Base-by-base conservation (phyloP, 2,888 invertebrate genomes). In the Cephus nigrinus region DNA sequence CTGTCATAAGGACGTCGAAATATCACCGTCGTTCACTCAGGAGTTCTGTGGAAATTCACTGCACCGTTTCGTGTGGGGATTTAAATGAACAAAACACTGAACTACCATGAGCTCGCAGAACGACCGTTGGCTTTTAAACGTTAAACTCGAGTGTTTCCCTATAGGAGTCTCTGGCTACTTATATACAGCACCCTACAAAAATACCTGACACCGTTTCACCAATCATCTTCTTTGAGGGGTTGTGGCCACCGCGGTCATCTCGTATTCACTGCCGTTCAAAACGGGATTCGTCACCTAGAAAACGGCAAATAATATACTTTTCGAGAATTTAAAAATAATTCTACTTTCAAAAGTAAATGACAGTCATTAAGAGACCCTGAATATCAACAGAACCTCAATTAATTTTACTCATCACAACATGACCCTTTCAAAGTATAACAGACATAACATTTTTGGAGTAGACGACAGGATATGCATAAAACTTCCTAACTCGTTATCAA, bases 91-190 rank as follows among this genome's bases (percentile, higher is more conserved):
- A 36, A 74, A 36, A 74, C 33, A 74, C 74, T 74, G 71, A 71
- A 77, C 69, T 69, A 34, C 11, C 71, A 35, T 12, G 74, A 30
- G 74, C 74, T 23, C 30, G 23, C 30, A 12, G 55, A 73, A 78
- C 73, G 78, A 78, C 75, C 78, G 78, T 78, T 78, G 73, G 75
- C 11, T 78, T 71, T 78, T 75, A 78, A 78, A 78, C 71, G 71
- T 75, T 74, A 75, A 68, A 36, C 69, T 72, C 75, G 15, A 72
- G 15, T 68, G 68, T 78, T 74, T 31, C 30, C 55, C 68, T 68
- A 12, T 33, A 35, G 35, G 23, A 33, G 74, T 74, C 74, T 33
- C 32, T 33, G 34, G 11, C 30, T 30, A 30, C 35, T 33, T 75
- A 55, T 78, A 72, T 75, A 78, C 32, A 36, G 31, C 11, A 11